Evolutionary conservation across 2,888 invertebrate species (phyloP), one percentile per base, ranked within the genome.

Genomic region (Ferdinandea cuprea): DNA sequence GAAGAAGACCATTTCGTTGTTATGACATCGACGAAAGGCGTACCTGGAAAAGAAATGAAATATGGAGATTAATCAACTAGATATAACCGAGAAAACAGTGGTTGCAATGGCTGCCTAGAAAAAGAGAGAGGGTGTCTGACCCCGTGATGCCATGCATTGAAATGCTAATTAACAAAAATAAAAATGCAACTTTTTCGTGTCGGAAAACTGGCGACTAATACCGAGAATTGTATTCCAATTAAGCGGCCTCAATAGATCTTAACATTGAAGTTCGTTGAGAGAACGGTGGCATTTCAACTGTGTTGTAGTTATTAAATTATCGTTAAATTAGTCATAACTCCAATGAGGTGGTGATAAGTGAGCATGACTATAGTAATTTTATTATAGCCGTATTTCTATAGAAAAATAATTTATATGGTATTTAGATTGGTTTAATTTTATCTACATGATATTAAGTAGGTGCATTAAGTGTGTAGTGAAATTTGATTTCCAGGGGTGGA

Each of bases 11-110:
- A 61, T 68, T 83, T 58, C 65, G 44, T 46, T 83, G 78, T 78
- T 83, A 78, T 83, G 78, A 83, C 63, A 72, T 78, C 72, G 68
- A 78, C 63, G 42, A 68, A 83, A 78, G 73, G 63, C 83, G 28
- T 78, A 83, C 78, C 83, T 83, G 78, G 58, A 78, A 81, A 44
- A 78, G 68, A 78, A 83, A 83, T 83, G 78, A 83, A 83, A 83
- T 78, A 83, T 68, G 28, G 68, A 78, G 83, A 78, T 83, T 61
- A 72, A 63, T 83, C 63, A 73, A 32, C 68, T 32, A 77, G 83
- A 78, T 83, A 83, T 48, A 63, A 21, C 7, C 54, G 35, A 37
- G 42, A 50, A 19, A 56, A 50, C 61, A 56, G 40, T 72, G 40
- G 35, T 54, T 25, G 35, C 28, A 37, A 61, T 50, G 56, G 77